Evolutionary conservation across 2,113 vertebrate genomes (phyloP).

Genomic region (Centropristis striata): DNA sequence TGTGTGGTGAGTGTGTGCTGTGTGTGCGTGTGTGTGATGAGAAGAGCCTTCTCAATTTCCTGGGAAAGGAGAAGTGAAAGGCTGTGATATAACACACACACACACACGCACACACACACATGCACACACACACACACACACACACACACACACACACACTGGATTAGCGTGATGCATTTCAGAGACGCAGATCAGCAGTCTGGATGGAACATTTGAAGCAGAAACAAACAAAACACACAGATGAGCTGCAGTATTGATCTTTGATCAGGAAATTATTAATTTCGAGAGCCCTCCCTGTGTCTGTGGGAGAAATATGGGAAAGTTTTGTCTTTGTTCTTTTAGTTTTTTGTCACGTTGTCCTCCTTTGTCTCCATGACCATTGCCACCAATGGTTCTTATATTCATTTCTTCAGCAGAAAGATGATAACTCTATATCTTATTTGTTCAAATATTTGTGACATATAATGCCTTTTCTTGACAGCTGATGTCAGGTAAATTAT

Average conservation of each 20-base stretch:
- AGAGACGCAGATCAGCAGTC: slow-evolving; percentile 29
- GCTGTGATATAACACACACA: slow-evolving; percentile 23
- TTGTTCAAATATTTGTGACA: too few relatives aligned
- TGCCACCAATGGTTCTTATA: too few relatives aligned
- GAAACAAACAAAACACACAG: neutral
- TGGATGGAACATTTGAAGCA: neutral
- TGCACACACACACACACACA: slow-evolving; percentile 20
- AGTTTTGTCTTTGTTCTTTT: too few relatives aligned
- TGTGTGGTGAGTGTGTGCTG: slow-evolving; percentile 29
- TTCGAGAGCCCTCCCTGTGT: neutral
- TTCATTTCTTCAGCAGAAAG: too few relatives aligned
- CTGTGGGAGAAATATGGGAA: too few relatives aligned
- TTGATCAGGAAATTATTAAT: neutral
- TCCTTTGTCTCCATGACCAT: too few relatives aligned
- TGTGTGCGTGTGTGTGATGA: slow-evolving; percentile 21
- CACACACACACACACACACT: slow-evolving; percentile 17
- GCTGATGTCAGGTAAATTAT: too few relatives aligned
- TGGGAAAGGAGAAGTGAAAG: slow-evolving; percentile 55
- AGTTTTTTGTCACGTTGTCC: too few relatives aligned
- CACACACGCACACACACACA: too few relatives aligned
- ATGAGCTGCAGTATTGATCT: neutral
- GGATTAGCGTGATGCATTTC: neutral
- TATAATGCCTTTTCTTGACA: too few relatives aligned
- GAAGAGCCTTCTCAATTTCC: slow-evolving; percentile 49
- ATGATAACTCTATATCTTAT: too few relatives aligned